Conservation (phyloP, 2,113 vertebrate species). For the Protomyctophum bolini region DNA sequence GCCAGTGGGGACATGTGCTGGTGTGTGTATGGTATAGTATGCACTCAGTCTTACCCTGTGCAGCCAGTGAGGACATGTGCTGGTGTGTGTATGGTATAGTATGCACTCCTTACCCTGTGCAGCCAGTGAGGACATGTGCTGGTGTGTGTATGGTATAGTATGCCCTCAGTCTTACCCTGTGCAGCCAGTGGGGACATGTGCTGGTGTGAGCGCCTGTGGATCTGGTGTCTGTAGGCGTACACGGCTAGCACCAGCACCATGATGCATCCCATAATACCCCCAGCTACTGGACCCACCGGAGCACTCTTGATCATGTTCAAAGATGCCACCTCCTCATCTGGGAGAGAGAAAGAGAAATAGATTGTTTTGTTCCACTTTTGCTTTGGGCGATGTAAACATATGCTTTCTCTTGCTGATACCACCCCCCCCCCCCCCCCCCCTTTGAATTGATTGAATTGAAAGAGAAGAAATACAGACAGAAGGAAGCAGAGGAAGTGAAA, state of each 20-base stretch:
- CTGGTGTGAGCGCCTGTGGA: slow-evolving; percentile 95
- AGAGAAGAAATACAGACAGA: neutral
- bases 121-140: slow-evolving; percentile 98
- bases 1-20: slow-evolving; percentile 99
- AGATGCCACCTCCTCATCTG: slow-evolving; percentile 93
- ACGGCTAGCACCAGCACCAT: slow-evolving; percentile 97
- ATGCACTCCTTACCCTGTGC: no score
- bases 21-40: no score
- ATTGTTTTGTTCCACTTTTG: no score
- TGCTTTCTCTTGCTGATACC: neutral
- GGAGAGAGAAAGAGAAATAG: neutral
- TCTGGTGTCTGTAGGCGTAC: slow-evolving; percentile 97
- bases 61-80: slow-evolving; percentile 98
- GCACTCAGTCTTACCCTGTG: no score
- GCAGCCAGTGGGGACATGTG: slow-evolving; percentile 98
- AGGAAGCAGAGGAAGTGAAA: neutral
- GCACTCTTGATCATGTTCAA: slow-evolving; percentile 98
- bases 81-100: no score
- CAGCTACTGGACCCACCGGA: slow-evolving; percentile 93
- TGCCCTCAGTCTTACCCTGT: slow-evolving; percentile 82
- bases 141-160: slow-evolving; percentile 61
- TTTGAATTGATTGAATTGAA: no score
- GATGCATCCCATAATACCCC: slow-evolving; percentile 98
- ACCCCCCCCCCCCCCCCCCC: neutral
- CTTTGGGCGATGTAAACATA: no score